Base-by-base conservation (phyloP, 2,888 invertebrate genomes). In the Aproaerema taeniolella region DNA sequence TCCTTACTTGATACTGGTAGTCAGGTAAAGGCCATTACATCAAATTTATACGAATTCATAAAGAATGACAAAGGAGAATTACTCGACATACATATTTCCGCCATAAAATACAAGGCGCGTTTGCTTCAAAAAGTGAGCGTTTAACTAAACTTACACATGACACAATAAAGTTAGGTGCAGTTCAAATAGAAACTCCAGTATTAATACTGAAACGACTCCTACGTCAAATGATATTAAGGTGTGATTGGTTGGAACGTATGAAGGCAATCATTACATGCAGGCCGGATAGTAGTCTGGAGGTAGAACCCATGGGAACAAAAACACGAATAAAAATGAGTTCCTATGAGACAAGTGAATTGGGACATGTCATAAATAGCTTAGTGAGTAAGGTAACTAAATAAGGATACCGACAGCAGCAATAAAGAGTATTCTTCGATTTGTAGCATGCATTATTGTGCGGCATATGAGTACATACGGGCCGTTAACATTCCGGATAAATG, bases 1-100 rank as follows among this genome's bases (percentile, higher is more conserved):
- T 26, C 25, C 1, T 31, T 50, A n/a, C 1, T 50, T 0, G 50
- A 50, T 11, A 48, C 47, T 0, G 50, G 45, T 0, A 48, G 50
- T 36, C 43, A 50, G 17, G 36, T 48, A 0, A 50, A 45, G 3
- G 43, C 45, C 30, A 41, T 49, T 1, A 44, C 50, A 1, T 38
- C 39, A 6, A 9, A 14, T 7, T 30, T 42, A 7, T 45, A 31
- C 29, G 24, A 39, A 6, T 17, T 1, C 2, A 2, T 34, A 14
- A 13, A 4, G 16, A 25, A 2, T 2, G 1, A 25, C 9, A 2
- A 4, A 3, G 24, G 13, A 24, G 8, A 24, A 25, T 2, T 45
- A 1, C 34, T 40, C 0, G 2, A 20, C 1, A 16, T 49, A n/a
- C 44, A 42, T 0, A 14, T 44, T 4, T 35, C 40, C 10, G 12